phyloP scores from a whole-genome alignment of 1,140 invertebrate species.

The Trissolcus basalis region DNA sequence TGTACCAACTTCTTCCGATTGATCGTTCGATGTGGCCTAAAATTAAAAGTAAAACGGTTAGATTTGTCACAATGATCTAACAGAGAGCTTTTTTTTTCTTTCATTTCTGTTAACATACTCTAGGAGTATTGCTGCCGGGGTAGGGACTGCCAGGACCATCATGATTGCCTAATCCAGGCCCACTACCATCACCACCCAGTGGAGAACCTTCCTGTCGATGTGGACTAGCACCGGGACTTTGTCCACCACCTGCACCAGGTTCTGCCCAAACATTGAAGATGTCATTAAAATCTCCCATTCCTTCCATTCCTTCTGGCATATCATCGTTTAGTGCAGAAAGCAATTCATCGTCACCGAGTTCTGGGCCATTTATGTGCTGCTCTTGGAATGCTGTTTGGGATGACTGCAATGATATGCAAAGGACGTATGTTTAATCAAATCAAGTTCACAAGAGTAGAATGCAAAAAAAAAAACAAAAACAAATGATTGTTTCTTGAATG shows the following conservation, averaged over 20 bases:
- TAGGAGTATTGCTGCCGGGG: conserved; percentile 77
- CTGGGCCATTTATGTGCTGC: conserved; percentile 85
- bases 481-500: neutral
- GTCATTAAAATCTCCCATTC: conserved; percentile 84
- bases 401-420: conserved; percentile 79
- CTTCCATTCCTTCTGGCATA: conserved; percentile 84
- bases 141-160: conserved; percentile 79
- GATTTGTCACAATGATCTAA: conserved; percentile 5
- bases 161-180: conserved; percentile 75
- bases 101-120: conserved; percentile 64
- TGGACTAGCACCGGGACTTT: conserved; percentile 80
- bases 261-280: conserved; percentile 83
- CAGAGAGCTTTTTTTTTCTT: neutral
- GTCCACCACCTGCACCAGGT: conserved; percentile 78
- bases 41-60: conserved; percentile 18
- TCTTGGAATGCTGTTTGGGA: conserved; percentile 91
- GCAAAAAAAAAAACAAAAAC: too few species aligned
- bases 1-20: conserved; percentile 87
- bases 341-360: conserved; percentile 85
- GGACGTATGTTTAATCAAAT: too few species aligned
- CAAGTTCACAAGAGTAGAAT: too few species aligned
- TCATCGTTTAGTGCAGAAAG: conserved; percentile 83
- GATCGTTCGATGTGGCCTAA: conserved; percentile 73
- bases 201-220: conserved; percentile 76
- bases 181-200: conserved; percentile 80